A percentile compares a stretch with the other conserved stretches of the same genome.
Evolutionary conservation across 2,888 invertebrate species (phyloP).

Genomic region (Sinohyriopsis cumingii): DNA sequence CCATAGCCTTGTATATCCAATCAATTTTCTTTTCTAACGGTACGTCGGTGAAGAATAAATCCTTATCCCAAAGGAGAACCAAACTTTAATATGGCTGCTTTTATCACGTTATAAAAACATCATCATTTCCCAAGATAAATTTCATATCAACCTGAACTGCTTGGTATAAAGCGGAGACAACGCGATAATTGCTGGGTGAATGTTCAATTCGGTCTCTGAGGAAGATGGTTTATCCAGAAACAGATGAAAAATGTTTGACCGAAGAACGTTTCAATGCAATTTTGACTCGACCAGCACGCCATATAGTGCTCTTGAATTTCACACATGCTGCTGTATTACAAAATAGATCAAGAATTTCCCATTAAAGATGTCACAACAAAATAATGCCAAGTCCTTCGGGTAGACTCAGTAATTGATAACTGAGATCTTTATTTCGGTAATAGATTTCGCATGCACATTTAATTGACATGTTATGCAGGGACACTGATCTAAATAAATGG

Average conservation of each 20-base stretch:
- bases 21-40: too few species aligned
- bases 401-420: conserved; percentile 38
- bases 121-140: conserved; percentile 24
- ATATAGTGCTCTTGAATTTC: conserved; percentile 34
- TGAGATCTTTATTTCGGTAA: conserved; percentile 35
- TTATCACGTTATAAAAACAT: conserved; percentile 47
- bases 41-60: conserved; percentile 11
- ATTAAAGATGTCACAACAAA: conserved; percentile 43
- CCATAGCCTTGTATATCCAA: too few species aligned
- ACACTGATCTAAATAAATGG: too few species aligned
- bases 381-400: conserved; percentile 33
- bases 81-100: conserved; percentile 19
- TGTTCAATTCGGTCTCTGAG: conserved; percentile 13
- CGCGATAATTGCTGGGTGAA: conserved; percentile 27
- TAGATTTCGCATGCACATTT: conserved; percentile 42
- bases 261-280: conserved; percentile 38
- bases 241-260: conserved; percentile 45
- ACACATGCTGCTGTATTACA: conserved; percentile 41
- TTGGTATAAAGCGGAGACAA: too few species aligned
- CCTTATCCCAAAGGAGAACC: conserved; percentile 22
- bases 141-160: too few species aligned
- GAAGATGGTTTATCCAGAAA: conserved; percentile 15
- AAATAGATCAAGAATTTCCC: conserved; percentile 43
- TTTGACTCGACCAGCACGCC: conserved; percentile 41
- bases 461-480: conserved; percentile 34